Percentiles rank a stretch among this genome's conserved stretches.
These are phyloP conservation scores for Gasteruption jaculator DNA, from an alignment of 2,888 invertebrate species.

Conservation along the genomic window DNA sequence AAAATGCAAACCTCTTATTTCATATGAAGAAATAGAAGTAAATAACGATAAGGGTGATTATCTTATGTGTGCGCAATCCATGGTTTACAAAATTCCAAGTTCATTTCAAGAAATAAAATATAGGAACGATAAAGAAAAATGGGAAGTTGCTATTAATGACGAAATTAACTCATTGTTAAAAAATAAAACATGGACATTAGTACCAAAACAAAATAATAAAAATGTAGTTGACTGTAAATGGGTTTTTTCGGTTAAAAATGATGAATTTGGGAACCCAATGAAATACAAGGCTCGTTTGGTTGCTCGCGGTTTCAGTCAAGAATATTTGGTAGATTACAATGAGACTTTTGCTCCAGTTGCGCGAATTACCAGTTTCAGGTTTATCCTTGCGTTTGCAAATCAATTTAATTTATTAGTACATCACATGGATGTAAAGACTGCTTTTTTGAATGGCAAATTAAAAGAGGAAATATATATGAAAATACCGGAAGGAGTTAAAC, in stretches of 20 bases:
- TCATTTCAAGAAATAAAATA: no score
- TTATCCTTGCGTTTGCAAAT: constrained; percentile 22
- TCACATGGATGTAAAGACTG: constrained; percentile 19
- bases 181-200: no score
- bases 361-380: constrained; percentile 19
- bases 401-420: constrained; percentile 17
- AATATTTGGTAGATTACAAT: constrained; percentile 18
- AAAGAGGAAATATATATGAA: constrained; percentile 22
- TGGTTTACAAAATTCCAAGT: no score
- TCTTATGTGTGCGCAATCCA: no score
- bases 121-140: no score
- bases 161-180: constrained; percentile 14
- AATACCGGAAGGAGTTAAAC: constrained; percentile 16
- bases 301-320: constrained; percentile 18
- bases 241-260: constrained; percentile 16
- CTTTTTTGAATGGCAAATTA: constrained; percentile 18
- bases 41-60: constrained; percentile 15
- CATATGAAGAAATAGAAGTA: constrained; percentile 18
- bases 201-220: no score
- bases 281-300: constrained; percentile 22
- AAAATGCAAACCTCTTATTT: no score
- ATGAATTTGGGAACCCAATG: constrained; percentile 14
- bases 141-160: constrained; percentile 18
- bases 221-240: no score
- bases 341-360: constrained; percentile 22